These are phyloP conservation scores for Molossus alvarezi DNA, from an alignment of 2,797 vertebrate genomes.

Conservation along the genomic window DNA sequence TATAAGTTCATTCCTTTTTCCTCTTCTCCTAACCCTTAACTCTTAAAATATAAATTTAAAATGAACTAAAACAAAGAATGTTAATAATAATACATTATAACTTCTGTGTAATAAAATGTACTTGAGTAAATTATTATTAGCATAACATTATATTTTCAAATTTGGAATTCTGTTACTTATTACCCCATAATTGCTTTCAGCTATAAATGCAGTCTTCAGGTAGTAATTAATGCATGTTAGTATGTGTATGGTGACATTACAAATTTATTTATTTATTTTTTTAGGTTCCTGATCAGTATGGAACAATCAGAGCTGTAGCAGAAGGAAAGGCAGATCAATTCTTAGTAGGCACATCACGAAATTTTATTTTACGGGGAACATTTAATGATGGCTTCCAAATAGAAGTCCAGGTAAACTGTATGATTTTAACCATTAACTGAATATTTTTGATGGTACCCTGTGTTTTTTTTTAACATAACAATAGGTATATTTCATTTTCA, in stretches of 20 bases:
- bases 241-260: conserved; percentile 49
- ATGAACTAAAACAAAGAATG: conserved; percentile 48
- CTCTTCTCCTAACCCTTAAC: not conserved
- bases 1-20: not conserved
- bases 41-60: conserved; percentile 69
- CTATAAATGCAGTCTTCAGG: not conserved
- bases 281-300: conserved; percentile 98
- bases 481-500: conserved; percentile 86
- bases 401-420: conserved; percentile 95
- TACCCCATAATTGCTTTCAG: not conserved
- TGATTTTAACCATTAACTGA: not conserved
- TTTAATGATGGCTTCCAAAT: conserved; percentile 97
- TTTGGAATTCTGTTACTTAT: conserved; percentile 55
- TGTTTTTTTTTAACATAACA: conserved; percentile 42
- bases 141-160: conserved; percentile 23
- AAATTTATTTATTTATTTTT: conserved; percentile 48
- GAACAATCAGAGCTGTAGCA: conserved; percentile 96
- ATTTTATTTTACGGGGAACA: conserved; percentile 97
- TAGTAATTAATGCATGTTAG: not conserved
- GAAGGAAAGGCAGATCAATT: conserved; percentile 98
- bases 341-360: conserved; percentile 97
- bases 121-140: conserved; percentile 15
- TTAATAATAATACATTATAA: conserved; percentile 28
- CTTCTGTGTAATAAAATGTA: conserved; percentile 56
- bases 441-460: conserved; percentile 32